A percentile compares a stretch with the other conserved stretches of the same genome.
Conservation (phyloP, 2,113 vertebrate species). For the Tichodroma muraria region DNA sequence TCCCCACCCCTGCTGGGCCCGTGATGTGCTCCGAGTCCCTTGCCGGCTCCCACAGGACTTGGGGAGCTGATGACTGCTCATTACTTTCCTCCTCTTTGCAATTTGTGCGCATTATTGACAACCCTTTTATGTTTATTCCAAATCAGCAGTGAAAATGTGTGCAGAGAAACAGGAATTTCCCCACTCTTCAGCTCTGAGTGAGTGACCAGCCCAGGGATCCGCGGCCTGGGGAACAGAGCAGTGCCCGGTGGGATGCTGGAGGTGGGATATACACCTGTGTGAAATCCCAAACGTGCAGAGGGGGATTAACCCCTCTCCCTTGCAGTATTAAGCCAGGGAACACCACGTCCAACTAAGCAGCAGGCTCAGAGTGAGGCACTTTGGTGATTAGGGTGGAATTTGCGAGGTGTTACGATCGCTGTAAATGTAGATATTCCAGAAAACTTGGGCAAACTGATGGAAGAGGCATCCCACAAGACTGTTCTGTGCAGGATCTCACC, state of each 20-base stretch:
- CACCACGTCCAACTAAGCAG: neutral
- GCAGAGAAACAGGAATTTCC: neutral
- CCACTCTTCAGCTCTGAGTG: neutral
- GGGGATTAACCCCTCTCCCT: neutral
- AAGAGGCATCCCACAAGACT: neutral
- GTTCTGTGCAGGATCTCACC: neutral
- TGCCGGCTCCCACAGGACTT: neutral
- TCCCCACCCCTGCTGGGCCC: neutral
- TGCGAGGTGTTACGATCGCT: neutral
- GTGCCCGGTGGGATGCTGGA: accelerated
- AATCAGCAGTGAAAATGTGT: neutral
- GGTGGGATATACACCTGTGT: neutral
- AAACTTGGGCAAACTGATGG: neutral
- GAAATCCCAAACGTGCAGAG: neutral
- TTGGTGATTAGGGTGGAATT: neutral
- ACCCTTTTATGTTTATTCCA: neutral
- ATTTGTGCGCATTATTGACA: neutral
- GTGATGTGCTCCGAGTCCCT: neutral
- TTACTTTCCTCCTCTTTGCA: neutral
- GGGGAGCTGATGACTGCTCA: neutral
- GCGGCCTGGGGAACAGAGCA: neutral
- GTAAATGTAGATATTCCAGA: neutral
- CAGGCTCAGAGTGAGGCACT: neutral
- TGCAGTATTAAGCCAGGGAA: neutral
- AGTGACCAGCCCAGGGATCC: neutral